Evolutionary conservation across 2,888 invertebrate species (phyloP).

Genomic region (Vesta saturnalis): DNA sequence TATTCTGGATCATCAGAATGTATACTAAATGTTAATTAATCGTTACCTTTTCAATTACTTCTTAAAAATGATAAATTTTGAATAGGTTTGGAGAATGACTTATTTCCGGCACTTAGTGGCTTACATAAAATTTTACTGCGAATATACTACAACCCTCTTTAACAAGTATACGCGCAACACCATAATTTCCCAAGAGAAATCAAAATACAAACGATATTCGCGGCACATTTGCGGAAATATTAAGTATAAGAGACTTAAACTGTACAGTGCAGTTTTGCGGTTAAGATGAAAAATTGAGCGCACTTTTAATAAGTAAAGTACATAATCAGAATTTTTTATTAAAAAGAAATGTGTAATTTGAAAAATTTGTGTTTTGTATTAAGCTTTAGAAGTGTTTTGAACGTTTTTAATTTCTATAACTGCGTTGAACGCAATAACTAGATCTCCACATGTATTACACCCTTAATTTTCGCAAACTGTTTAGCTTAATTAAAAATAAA

Average conservation of each 20-base stretch:
- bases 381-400: not conserved
- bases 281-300: conserved; percentile 8
- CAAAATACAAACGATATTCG: conserved; percentile 58
- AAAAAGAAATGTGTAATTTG: not conserved
- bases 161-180: conserved; percentile 46
- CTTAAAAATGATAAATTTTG: not conserved
- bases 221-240: conserved; percentile 59
- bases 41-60: not conserved
- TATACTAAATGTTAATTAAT: not conserved
- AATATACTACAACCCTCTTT: conserved; percentile 38
- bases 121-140: conserved; percentile 30
- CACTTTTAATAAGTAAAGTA: not conserved
- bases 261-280: conserved; percentile 27
- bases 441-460: not conserved
- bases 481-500: conserved; percentile 1
- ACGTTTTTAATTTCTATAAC: not conserved
- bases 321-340: not conserved
- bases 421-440: not conserved
- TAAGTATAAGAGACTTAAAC: conserved; percentile 45
- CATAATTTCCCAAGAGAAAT: conserved; percentile 62
- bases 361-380: not conserved
- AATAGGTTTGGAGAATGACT: conserved; percentile 15
- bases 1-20: not conserved
- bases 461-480: not conserved
- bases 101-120: conserved; percentile 24